A percentile compares a stretch with the other conserved stretches of the same genome.
Evolutionary conservation across 2,113 vertebrate species (phyloP).

Genomic region (Ctenomys sociabilis): DNA sequence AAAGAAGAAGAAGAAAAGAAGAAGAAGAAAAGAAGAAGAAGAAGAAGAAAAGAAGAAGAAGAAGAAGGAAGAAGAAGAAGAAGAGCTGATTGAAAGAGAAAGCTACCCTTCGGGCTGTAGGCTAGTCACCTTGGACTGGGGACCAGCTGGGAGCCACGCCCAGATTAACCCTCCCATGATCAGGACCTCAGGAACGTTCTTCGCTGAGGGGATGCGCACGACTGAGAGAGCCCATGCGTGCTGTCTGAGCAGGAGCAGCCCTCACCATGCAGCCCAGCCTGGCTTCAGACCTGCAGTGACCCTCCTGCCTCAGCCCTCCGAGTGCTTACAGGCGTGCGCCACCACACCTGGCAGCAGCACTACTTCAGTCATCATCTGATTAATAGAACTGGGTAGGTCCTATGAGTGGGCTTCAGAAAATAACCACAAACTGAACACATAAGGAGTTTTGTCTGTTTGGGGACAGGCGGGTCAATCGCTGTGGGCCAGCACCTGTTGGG

Average conservation of each 20-base stretch:
- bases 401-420: neutral
- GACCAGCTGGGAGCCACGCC: neutral
- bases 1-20: no score
- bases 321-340: no score
- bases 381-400: rapidly evolving
- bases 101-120: neutral
- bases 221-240: neutral
- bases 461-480: neutral
- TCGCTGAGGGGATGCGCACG: neutral
- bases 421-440: neutral
- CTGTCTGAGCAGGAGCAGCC: neutral
- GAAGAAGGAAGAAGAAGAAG: neutral
- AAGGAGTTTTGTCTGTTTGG: neutral
- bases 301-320: no score
- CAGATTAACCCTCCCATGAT: neutral
- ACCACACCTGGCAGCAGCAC: no score
- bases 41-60: no score
- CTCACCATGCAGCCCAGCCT: no score
- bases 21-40: no score
- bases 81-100: neutral
- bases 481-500: neutral
- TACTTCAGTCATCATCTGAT: rapidly evolving
- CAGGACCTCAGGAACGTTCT: neutral
- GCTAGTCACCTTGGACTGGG: neutral
- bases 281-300: no score